Evolutionary conservation across 2,113 vertebrate genomes (phyloP).

Genomic region (Plectropomus leopardus): DNA sequence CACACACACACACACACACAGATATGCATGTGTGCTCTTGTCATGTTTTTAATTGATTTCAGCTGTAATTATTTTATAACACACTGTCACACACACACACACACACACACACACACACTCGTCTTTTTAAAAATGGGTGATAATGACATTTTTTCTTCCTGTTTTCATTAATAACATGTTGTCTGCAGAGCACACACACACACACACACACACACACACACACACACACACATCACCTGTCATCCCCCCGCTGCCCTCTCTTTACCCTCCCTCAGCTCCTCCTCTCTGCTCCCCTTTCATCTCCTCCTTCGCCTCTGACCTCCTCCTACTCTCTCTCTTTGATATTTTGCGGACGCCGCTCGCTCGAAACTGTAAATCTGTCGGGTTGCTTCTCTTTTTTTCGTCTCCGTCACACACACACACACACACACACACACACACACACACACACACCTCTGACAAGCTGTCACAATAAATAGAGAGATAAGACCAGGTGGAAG

Average conservation of each 20-base stretch:
- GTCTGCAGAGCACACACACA: slow-evolving; percentile 53
- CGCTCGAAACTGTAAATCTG: slow-evolving; percentile 69
- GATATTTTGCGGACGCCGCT: slow-evolving; percentile 55
- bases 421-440: slow-evolving; percentile 22
- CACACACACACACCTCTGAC: slow-evolving; percentile 58
- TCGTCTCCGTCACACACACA: not conserved
- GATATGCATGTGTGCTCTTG: slow-evolving; percentile 56
- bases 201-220: slow-evolving; percentile 18
- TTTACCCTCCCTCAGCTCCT: slow-evolving; percentile 70
- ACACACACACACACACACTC: not conserved
- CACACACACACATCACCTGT: slow-evolving; percentile 67
- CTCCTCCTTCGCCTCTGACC: slow-evolving; percentile 71
- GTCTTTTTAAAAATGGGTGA: slow-evolving; percentile 48
- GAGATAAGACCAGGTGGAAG: slow-evolving; percentile 73
- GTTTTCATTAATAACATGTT: slow-evolving; percentile 81
- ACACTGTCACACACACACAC: slow-evolving; percentile 55
- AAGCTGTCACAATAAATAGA: slow-evolving; percentile 77
- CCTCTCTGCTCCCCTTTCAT: slow-evolving; percentile 72
- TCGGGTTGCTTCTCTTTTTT: slow-evolving; percentile 23
- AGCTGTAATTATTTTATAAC: slow-evolving; percentile 76
- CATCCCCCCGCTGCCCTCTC: slow-evolving; percentile 73
- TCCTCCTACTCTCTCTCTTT: slow-evolving; percentile 56
- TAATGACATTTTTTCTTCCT: slow-evolving; percentile 63
- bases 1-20: slow-evolving; percentile 22
- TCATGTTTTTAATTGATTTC: slow-evolving; percentile 79